Percentiles rank a stretch among this genome's conserved stretches.
phyloP scores from a whole-genome alignment of 2,888 invertebrate genomes.

The Odontocerum albicorne region DNA sequence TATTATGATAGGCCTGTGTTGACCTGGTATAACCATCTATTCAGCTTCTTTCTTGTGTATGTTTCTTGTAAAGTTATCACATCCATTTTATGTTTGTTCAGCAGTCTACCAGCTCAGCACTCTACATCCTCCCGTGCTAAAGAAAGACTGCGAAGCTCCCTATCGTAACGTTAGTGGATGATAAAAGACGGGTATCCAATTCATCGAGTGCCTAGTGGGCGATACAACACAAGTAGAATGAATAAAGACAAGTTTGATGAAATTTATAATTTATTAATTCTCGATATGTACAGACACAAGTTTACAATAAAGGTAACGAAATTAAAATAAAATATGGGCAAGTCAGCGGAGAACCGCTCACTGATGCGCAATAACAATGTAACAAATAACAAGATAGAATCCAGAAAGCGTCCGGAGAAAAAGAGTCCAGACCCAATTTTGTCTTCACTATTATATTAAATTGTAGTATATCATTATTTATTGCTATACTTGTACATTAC shows the following conservation, averaged over 20 bases:
- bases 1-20: too few species aligned
- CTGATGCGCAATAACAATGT: constrained; percentile 23
- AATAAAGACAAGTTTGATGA: constrained; percentile 8
- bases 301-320: constrained; percentile 33
- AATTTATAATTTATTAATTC: constrained; percentile 31
- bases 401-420: neutral
- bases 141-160: too few species aligned
- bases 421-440: constrained; percentile 2
- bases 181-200: too few species aligned
- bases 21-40: too few species aligned
- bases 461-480: constrained; percentile 27
- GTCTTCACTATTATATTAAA: constrained; percentile 3
- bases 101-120: too few species aligned
- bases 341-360: constrained; percentile 12
- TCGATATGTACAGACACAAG: constrained; percentile 35
- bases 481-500: constrained; percentile 33
- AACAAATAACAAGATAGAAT: constrained; percentile 28
- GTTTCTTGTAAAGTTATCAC: too few species aligned
- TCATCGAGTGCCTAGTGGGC: too few species aligned
- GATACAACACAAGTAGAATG: neutral
- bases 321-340: constrained; percentile 31
- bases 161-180: too few species aligned
- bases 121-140: too few species aligned
- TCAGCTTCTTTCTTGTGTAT: too few species aligned
- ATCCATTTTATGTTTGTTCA: too few species aligned